Percentiles rank a stretch among this genome's conserved stretches.
These are phyloP conservation scores for Galagoides demidoff DNA, from an alignment of 2,797 vertebrate genomes.

Conservation along the genomic window DNA sequence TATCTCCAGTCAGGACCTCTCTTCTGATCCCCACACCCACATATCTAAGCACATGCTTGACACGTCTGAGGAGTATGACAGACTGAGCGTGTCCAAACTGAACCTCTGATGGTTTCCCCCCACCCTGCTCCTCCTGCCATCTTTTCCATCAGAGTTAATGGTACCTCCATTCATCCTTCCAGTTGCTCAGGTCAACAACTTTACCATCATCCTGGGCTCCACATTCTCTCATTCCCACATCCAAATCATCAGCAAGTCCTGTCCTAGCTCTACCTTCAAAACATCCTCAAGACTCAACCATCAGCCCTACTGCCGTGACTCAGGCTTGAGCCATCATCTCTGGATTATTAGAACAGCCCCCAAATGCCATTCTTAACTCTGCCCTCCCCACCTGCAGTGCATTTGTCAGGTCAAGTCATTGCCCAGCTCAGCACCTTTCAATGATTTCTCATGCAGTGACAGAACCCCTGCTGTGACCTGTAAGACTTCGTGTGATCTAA, in stretches of 20 bases:
- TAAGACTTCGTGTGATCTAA: background rate
- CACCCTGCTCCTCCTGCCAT: background rate
- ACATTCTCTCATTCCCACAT: background rate
- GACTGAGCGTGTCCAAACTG: background rate
- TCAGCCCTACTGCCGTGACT: background rate
- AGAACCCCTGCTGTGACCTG: background rate
- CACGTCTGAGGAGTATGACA: background rate
- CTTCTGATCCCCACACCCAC: background rate
- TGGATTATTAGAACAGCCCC: background rate
- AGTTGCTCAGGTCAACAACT: background rate
- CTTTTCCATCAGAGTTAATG: background rate
- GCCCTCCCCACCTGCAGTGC: background rate
- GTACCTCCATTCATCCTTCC: background rate
- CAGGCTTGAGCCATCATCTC: background rate
- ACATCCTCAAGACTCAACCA: background rate
- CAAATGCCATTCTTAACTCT: background rate
- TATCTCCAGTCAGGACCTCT: background rate
- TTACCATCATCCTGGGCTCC: background rate
- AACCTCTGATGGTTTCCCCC: background rate
- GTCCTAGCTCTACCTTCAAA: background rate
- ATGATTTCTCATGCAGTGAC: background rate
- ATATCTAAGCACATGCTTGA: background rate
- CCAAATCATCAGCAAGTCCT: background rate
- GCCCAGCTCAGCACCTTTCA: background rate
- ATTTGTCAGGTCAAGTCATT: background rate